These are phyloP conservation scores for Rallus crepitans DNA, from an alignment of 2,797 vertebrate species.

Conservation along the genomic window DNA sequence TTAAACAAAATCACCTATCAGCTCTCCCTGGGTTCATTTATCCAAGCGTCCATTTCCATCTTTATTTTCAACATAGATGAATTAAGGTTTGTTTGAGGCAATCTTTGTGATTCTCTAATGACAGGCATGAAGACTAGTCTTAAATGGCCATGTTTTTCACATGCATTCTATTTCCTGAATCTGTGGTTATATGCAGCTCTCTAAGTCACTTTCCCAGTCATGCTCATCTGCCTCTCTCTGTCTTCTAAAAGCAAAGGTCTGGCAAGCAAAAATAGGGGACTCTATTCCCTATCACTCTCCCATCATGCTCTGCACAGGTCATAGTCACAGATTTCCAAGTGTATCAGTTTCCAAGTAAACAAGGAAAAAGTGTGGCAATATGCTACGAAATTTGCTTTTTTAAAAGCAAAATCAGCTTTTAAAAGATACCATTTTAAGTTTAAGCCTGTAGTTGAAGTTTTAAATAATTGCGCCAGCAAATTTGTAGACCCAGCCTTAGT, in stretches of 20 bases:
- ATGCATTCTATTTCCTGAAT: neutral
- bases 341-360: neutral
- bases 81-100: constrained; percentile 31
- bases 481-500: neutral
- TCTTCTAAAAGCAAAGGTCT: neutral
- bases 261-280: neutral
- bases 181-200: neutral
- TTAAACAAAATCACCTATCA: constrained; percentile 42
- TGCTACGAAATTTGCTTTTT: neutral
- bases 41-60: neutral
- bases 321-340: neutral
- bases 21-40: neutral
- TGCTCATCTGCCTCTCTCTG: neutral
- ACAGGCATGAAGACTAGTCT: neutral
- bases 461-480: neutral
- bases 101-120: neutral
- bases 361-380: neutral
- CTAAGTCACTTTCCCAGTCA: neutral
- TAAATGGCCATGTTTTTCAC: neutral
- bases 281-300: neutral
- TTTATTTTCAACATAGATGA: neutral
- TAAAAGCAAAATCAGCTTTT: neutral
- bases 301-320: neutral
- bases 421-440: neutral
- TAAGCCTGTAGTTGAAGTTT: neutral